Conservation (phyloP, 2,888 invertebrate species). For the Phasia obesa region DNA sequence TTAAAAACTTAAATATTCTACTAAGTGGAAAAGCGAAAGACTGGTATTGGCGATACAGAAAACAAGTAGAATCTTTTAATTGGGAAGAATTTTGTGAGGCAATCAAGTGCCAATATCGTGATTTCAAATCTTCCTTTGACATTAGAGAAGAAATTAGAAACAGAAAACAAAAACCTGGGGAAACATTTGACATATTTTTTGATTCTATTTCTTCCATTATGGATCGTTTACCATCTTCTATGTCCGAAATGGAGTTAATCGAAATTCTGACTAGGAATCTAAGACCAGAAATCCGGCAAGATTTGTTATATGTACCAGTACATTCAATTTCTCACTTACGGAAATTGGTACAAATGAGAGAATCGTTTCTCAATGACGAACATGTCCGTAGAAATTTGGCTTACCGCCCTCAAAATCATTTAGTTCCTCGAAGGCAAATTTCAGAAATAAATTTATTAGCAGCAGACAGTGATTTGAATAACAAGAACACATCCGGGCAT, state of each 20-base stretch:
- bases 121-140: constrained; percentile 19
- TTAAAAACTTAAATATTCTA: background rate
- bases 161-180: background rate
- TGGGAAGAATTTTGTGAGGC: constrained; percentile 30
- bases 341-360: constrained; percentile 28
- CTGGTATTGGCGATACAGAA: constrained; percentile 36
- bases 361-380: constrained; percentile 20
- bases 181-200: constrained; percentile 24
- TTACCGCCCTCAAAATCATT: background rate
- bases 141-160: background rate
- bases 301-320: constrained; percentile 26
- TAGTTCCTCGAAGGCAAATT: background rate
- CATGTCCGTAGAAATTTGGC: background rate
- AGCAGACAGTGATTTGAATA: background rate
- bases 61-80: background rate
- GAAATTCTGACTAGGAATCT: constrained; percentile 46
- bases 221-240: constrained; percentile 17
- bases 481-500: background rate
- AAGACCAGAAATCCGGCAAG: constrained; percentile 37
- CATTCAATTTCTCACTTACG: constrained; percentile 38
- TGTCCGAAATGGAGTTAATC: constrained; percentile 25
- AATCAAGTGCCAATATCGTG: constrained; percentile 11
- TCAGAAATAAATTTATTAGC: background rate
- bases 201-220: constrained; percentile 27
- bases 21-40: constrained; percentile 22